Base-by-base conservation (phyloP, 2,888 invertebrate species). In the Molanna angustata region DNA sequence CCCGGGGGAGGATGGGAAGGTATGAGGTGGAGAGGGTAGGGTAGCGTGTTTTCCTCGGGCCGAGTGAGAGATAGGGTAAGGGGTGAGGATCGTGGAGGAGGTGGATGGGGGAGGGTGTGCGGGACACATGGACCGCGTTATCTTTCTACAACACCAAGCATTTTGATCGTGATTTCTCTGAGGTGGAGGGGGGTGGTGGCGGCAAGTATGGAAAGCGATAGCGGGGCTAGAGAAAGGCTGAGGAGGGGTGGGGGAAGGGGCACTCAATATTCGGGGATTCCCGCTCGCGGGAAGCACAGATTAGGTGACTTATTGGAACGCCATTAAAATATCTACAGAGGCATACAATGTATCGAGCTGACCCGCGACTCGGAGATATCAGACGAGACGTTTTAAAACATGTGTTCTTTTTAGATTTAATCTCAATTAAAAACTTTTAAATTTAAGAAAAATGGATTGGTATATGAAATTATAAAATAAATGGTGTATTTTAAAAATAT, bases 71-170 rank as follows among this genome's bases (percentile, higher is more conserved):
- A n/a, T n/a, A n/a, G n/a, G n/a, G n/a, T n/a, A n/a, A n/a, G n/a
- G 18, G 13, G 27, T 11, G 22, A 22, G 43, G n/a, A n/a, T 3
- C 17, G 37, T n/a, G n/a, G n/a, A n/a, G n/a, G n/a, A n/a, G n/a
- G n/a, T n/a, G n/a, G n/a, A n/a, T n/a, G n/a, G n/a, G n/a, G n/a
- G n/a, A 13, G 31, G 44, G 17, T 16, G 43, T 31, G 44, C 44
- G 50, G 53, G 58, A 58, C 58, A 58, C 58, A 58, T 52, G 58
- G 56, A 22, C 55, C 50, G 42, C 51, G 50, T 59, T 59, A 59
- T 59, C 59, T 59, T 59, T 59, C 59, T 57, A 57, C 59, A 59
- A 59, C 59, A 59, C 59, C 59, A 59, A 59, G 52, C 59, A 59
- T 59, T 59, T 53, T 56, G 59, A 59, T 59, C 59, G 52, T 49